Evolutionary conservation across 1,140 invertebrate genomes (phyloP).

Genomic region (Philotrypesis tridentata): DNA sequence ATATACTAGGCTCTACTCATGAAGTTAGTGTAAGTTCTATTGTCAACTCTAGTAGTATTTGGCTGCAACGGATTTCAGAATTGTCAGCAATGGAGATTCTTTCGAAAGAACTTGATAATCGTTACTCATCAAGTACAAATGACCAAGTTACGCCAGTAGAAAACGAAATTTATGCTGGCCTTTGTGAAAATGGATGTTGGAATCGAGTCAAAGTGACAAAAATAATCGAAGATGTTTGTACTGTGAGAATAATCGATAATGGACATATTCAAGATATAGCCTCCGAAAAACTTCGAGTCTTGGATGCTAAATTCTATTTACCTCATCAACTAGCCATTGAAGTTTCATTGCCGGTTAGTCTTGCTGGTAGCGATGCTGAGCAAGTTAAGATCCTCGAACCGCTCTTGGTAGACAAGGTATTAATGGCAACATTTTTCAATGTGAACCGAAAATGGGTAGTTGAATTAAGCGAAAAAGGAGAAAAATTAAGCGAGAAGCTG

Average conservation of each 20-base stretch:
- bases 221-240: constrained; percentile 43
- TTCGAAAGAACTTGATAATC: constrained; percentile 74
- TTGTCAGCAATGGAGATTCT: constrained; percentile 69
- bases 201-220: constrained; percentile 64
- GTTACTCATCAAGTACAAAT: constrained; percentile 75
- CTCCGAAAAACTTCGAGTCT: constrained; percentile 51
- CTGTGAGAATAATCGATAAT: constrained; percentile 74
- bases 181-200: constrained; percentile 78
- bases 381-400: constrained; percentile 59
- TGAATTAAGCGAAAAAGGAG: constrained; percentile 57
- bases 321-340: constrained; percentile 75
- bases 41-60: constrained; percentile 75
- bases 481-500: constrained; percentile 63
- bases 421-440: constrained; percentile 63
- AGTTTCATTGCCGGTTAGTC: constrained; percentile 63
- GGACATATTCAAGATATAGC: constrained; percentile 71
- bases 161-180: constrained; percentile 76
- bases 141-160: constrained; percentile 61
- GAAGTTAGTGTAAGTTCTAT: constrained; percentile 72
- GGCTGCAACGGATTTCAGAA: constrained; percentile 75
- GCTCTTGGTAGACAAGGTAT: constrained; percentile 55
- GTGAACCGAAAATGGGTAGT: constrained; percentile 64
- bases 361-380: constrained; percentile 63
- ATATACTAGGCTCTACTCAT: constrained; percentile 74
- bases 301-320: constrained; percentile 75